phyloP scores from a whole-genome alignment of 2,888 invertebrate genomes.

The Eupithecia insigniata region DNA sequence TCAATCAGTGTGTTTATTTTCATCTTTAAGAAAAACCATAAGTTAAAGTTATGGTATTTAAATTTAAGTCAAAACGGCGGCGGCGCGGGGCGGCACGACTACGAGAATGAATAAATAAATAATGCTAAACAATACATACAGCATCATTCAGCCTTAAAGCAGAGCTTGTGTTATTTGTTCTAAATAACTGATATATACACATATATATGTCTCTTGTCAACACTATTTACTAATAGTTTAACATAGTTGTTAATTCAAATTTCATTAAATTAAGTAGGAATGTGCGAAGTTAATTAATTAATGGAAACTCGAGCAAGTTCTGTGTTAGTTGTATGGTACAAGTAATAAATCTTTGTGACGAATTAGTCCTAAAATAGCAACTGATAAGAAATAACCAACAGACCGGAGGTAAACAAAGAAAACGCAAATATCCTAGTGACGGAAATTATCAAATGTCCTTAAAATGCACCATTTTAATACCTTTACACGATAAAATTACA shows the following conservation, averaged over 20 bases:
- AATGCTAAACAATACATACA: neutral
- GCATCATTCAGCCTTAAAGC: neutral
- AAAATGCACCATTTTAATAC: neutral
- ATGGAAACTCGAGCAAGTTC: neutral
- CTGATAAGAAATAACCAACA: conserved; percentile 9
- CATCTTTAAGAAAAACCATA: neutral
- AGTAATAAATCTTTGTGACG: conserved; percentile 2
- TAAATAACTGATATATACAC: neutral
- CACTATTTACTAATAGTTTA: neutral
- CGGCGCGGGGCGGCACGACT: neutral
- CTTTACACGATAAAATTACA: conserved; percentile 3
- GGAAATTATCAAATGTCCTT: neutral
- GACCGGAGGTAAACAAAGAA: conserved; percentile 31
- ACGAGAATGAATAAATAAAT: neutral
- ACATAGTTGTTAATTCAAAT: neutral
- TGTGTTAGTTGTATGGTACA: neutral
- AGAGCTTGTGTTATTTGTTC: neutral
- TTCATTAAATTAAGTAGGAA: neutral
- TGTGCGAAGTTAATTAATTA: neutral
- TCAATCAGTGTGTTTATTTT: neutral
- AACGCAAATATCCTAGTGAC: neutral
- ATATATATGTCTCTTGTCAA: neutral
- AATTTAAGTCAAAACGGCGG: neutral
- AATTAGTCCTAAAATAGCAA: neutral
- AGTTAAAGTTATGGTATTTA: neutral